These are phyloP conservation scores for Rattus rattus DNA, from an alignment of 2,113 vertebrate species.

Conservation along the genomic window DNA sequence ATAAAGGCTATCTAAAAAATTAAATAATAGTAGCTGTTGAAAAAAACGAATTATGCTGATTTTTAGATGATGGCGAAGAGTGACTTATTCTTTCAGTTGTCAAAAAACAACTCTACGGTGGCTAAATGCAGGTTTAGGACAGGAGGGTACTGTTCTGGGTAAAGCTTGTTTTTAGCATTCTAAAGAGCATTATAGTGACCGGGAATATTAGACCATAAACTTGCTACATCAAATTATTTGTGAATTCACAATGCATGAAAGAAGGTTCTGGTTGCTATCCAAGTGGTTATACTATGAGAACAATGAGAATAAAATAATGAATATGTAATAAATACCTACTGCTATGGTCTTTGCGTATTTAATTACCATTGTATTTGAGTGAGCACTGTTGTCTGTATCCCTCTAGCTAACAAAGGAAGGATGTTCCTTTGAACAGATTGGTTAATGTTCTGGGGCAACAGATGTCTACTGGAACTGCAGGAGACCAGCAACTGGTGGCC, in stretches of 20 bases:
- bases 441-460: conserved; percentile 94
- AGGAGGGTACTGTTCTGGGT: background rate
- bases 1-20: conserved; percentile 40
- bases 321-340: conserved; percentile 92
- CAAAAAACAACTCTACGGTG: conserved; percentile 52
- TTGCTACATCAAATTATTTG: conserved; percentile 52
- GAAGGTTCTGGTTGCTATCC: conserved; percentile 63
- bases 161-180: background rate
- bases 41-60: conserved; percentile 37
- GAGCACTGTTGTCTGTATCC: conserved; percentile 87
- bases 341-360: conserved; percentile 87
- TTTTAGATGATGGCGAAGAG: conserved; percentile 25
- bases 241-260: conserved; percentile 69
- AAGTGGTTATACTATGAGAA: conserved; percentile 81
- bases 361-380: conserved; percentile 88
- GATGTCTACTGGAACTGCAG: conserved; percentile 95
- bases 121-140: background rate
- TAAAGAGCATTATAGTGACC: conserved; percentile 15
- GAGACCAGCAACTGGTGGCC: conserved; percentile 96
- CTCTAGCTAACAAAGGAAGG: conserved; percentile 88
- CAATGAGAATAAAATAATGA: conserved; percentile 91
- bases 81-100: conserved; percentile 47
- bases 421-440: conserved; percentile 91
- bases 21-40: conserved; percentile 36
- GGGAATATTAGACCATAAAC: conserved; percentile 59